These are phyloP conservation scores for Murina feae DNA, from an alignment of 2,113 vertebrate genomes.

Conservation along the genomic window DNA sequence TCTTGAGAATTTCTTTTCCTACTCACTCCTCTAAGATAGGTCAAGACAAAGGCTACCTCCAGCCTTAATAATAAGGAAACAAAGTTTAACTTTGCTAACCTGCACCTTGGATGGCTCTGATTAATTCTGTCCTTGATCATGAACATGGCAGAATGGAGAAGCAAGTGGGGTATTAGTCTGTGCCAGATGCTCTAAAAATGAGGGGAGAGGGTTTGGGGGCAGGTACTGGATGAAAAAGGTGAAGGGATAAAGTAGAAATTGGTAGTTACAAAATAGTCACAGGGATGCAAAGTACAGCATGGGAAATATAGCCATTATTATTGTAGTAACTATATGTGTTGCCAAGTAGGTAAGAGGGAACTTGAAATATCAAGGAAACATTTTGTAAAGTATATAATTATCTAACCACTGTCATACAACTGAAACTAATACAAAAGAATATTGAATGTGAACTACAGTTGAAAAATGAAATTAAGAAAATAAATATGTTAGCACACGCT, in stretches of 20 bases:
- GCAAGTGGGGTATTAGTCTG: neutral
- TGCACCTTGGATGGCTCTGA: neutral
- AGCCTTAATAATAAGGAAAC: neutral
- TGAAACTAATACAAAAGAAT: neutral
- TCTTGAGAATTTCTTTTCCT: constrained; percentile 16
- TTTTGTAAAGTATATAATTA: neutral
- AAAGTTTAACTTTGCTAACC: constrained; percentile 17
- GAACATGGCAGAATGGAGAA: neutral
- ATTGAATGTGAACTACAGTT: neutral
- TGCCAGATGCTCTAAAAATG: constrained; percentile 2
- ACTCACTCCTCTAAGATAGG: neutral
- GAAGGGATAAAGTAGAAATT: neutral
- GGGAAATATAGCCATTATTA: neutral
- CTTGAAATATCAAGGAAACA: neutral
- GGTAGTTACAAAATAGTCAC: neutral
- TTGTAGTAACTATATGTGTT: neutral
- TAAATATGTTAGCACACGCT: constrained; percentile 22
- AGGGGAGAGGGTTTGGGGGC: neutral
- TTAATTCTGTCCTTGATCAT: constrained; percentile 7
- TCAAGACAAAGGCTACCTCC: neutral
- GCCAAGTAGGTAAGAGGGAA: neutral
- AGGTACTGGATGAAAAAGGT: neutral
- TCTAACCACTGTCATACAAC: neutral
- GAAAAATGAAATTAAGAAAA: neutral
- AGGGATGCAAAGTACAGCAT: neutral